These are phyloP conservation scores for Pampusana beccarii DNA, from an alignment of 2,113 vertebrate species.

Conservation along the genomic window DNA sequence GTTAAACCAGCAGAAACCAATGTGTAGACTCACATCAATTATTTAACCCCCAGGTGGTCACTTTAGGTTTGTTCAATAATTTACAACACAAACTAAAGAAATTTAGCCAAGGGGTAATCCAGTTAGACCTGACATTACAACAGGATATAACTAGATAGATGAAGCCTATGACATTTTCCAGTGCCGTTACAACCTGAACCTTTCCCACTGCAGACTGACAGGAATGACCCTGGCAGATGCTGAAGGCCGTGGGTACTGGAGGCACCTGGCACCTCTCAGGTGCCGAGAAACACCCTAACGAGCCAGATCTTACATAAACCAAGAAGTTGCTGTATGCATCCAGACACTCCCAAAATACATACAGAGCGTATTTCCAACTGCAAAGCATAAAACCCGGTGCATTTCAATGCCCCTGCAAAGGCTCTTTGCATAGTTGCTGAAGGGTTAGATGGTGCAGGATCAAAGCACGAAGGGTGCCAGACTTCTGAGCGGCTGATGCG, in stretches of 20 bases:
- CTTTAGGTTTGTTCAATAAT: conserved; percentile 12
- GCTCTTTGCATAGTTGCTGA: background rate
- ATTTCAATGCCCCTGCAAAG: too few species aligned
- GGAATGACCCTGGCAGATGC: background rate
- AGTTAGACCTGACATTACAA: background rate
- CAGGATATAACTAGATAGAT: background rate
- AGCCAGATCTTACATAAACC: background rate
- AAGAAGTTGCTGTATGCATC: too few species aligned
- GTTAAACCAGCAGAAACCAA: background rate
- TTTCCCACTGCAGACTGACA: background rate
- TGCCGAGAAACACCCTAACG: background rate
- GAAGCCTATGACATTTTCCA: background rate
- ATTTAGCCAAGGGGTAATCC: background rate
- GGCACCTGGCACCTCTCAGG: background rate
- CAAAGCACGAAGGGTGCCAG: background rate
- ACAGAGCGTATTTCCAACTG: too few species aligned
- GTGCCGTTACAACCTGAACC: background rate
- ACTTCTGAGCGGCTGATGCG: too few species aligned
- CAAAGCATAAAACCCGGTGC: too few species aligned
- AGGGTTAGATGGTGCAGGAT: background rate
- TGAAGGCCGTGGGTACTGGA: background rate
- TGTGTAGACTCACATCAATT: background rate
- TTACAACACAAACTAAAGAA: background rate
- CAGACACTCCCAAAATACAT: too few species aligned
- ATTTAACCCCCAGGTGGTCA: background rate